Conservation (phyloP, 2,797 vertebrate species). For the Oryzias dopingdopingensis region DNA sequence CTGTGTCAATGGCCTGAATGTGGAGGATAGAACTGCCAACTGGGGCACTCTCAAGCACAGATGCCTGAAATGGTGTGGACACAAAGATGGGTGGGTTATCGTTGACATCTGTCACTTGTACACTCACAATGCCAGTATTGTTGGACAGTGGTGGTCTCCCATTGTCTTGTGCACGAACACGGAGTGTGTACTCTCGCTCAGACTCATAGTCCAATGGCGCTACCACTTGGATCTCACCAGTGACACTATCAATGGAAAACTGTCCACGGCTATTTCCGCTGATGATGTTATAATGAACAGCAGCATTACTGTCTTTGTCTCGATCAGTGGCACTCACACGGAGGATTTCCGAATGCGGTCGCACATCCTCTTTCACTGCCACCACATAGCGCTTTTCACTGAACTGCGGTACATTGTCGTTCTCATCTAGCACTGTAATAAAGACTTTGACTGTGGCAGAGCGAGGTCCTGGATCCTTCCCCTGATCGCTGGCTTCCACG, state of each 20-base stretch:
- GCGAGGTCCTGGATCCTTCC: slow-evolving; percentile 90
- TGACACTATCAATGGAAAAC: slow-evolving; percentile 94
- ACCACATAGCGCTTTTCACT: slow-evolving; percentile 97
- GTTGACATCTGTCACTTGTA: slow-evolving; percentile 95
- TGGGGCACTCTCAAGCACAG: slow-evolving; percentile 92
- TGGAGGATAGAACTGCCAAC: slow-evolving; percentile 95
- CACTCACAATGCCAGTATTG: slow-evolving; percentile 93
- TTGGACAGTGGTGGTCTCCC: slow-evolving; percentile 95
- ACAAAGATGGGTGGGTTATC: slow-evolving; percentile 98
- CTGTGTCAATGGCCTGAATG: slow-evolving; percentile 97
- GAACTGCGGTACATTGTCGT: slow-evolving; percentile 97
- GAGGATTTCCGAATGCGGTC: slow-evolving; percentile 89
- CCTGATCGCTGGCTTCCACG: slow-evolving; percentile 95
- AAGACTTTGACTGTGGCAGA: slow-evolving; percentile 90
- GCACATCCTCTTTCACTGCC: slow-evolving; percentile 90
- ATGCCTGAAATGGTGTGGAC: slow-evolving; percentile 96
- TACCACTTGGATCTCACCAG: slow-evolving; percentile 94
- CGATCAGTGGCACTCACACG: slow-evolving; percentile 88
- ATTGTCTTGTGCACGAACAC: slow-evolving; percentile 93
- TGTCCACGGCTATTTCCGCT: slow-evolving; percentile 95
- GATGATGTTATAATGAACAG: slow-evolving; percentile 97
- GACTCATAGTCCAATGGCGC: slow-evolving; percentile 92
- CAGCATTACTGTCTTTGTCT: slow-evolving; percentile 92
- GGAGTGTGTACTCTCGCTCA: slow-evolving; percentile 91
- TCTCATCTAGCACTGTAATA: slow-evolving; percentile 94